phyloP scores from a whole-genome alignment of 2,888 invertebrate species.

The Pherbina coryleti region DNA sequence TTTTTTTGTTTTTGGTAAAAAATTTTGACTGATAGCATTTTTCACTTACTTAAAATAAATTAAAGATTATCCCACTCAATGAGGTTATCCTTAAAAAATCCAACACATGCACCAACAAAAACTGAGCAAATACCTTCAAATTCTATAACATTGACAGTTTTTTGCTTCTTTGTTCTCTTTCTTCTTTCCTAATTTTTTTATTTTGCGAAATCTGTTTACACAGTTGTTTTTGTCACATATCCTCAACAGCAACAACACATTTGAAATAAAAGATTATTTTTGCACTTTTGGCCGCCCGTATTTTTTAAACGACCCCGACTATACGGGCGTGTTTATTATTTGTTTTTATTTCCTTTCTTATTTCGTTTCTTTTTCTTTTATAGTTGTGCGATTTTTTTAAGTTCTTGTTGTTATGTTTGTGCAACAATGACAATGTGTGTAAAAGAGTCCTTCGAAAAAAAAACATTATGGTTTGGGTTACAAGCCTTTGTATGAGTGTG shows the following conservation, averaged over 20 bases:
- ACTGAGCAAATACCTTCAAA: too few relatives aligned
- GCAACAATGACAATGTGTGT: neutral
- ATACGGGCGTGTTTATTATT: neutral
- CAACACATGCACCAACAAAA: too few relatives aligned
- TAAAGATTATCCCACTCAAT: too few relatives aligned
- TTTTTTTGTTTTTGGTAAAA: too few relatives aligned
- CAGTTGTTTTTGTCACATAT: constrained; percentile 6
- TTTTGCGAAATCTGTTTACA: constrained; percentile 1
- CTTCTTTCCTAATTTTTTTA: neutral
- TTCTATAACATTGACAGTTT: neutral
- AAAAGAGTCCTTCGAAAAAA: neutral
- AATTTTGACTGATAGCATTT: too few relatives aligned
- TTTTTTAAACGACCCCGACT: neutral
- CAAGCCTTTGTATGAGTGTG: neutral
- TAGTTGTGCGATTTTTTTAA: neutral
- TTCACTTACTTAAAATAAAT: too few relatives aligned
- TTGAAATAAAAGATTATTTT: neutral
- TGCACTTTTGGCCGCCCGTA: constrained; percentile 28
- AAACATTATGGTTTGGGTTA: neutral
- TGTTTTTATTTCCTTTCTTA: neutral
- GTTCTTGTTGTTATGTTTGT: constrained; percentile 14
- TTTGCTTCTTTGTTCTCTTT: neutral
- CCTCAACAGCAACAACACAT: neutral
- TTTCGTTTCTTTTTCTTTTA: neutral
- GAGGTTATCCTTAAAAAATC: too few relatives aligned